Evolutionary conservation across 2,888 invertebrate species (phyloP), one percentile per base, ranked within the genome.

Genomic region (Sphaerophoria rueppellii): DNA sequence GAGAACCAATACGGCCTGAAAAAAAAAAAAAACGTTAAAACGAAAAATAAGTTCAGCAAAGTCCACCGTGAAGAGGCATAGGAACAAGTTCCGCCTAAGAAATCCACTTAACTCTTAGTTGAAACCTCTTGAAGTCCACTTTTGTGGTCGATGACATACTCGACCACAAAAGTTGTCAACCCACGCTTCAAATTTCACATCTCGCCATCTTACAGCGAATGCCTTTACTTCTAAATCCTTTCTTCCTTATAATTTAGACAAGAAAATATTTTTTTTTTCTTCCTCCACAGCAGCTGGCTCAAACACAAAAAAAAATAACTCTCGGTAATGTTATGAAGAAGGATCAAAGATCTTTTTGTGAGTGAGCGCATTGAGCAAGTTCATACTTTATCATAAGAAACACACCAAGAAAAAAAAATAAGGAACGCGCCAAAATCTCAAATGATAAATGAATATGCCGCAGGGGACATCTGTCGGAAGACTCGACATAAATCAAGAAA

Each of bases 401-500:
- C 37, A 65, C 55, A 69, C 12, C 24, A 24, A 48, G 11, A 48
- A 43, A 69, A n/a, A n/a, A 69, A 9, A 14, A 5, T 37, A 54
- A 40, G 54, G 52, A 52, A 70, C 24, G 37, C 67, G 58, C 50
- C 72, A 75, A 67, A 54, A 32, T 67, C 35, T 12, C 52, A 52
- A 24, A 52, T 37, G 40, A 65, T 37, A 32, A 54, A 63, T 54
- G 65, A 76, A 60, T 75, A 80, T 79, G 83, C 78, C 83, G 69
- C 79, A 83, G 12, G 80, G 71, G 35, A 83, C 83, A 83, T 80
- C 83, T 83, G 83, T 83, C 83, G 61, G 24, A 48, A 65, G 50
- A 34, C 74, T 79, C 67, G 40, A 71, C 63, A 40, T 48, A 67
- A 74, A 78, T 73, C 57, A 50, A 73, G 78, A 82, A 77, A 70